Conservation (phyloP, 2,888 invertebrate species). For the Quadroppia sp. region DNA sequence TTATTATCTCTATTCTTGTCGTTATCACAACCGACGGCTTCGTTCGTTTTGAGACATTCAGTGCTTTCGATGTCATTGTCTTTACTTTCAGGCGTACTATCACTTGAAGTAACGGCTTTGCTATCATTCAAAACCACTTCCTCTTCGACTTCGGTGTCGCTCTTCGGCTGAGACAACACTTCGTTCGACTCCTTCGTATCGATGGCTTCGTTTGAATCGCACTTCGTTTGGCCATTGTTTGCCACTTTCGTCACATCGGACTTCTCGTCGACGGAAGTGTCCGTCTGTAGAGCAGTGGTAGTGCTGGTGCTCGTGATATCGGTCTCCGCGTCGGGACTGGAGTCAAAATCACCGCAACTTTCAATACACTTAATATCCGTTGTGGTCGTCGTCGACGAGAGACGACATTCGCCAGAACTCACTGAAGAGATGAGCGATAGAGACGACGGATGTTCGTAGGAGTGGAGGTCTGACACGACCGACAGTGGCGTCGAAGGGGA, state of each 20-base stretch:
- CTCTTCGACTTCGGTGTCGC: not conserved
- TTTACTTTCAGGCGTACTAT: not conserved
- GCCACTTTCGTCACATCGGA: not conserved
- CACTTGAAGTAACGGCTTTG: not conserved
- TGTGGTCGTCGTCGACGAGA: not conserved
- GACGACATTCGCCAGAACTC: not conserved
- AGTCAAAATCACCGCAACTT: not conserved
- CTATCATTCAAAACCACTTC: not conserved
- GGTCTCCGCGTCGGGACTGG: not conserved
- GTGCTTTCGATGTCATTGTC: not conserved
- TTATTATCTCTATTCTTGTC: not conserved
- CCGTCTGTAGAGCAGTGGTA: not conserved
- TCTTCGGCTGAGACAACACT: not conserved
- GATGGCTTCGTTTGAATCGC: not conserved
- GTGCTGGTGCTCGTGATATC: not conserved
- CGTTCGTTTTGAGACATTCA: not conserved
- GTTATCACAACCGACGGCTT: not conserved
- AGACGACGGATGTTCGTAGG: slow-evolving; percentile 22
- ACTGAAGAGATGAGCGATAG: not conserved
- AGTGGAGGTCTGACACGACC: slow-evolving; percentile 23
- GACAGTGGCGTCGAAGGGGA: slow-evolving; percentile 16
- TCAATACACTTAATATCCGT: not conserved
- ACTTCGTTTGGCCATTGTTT: not conserved
- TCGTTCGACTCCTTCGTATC: not conserved
- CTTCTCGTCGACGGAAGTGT: not conserved